Conservation (phyloP, 2,797 vertebrate species). For the Acanthopagrus latus region DNA sequence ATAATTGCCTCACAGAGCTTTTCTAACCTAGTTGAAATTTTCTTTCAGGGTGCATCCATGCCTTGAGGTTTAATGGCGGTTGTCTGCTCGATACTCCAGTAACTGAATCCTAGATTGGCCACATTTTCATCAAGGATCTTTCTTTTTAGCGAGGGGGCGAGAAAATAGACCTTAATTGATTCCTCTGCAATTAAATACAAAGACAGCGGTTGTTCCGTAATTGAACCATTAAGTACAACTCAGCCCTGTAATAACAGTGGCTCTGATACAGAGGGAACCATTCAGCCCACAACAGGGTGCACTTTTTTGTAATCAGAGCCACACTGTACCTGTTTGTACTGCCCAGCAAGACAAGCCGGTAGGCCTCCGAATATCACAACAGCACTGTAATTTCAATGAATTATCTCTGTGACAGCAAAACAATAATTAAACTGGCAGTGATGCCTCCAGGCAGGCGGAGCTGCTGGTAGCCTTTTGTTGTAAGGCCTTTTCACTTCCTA, state of each 20-base stretch:
- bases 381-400: constrained; percentile 76
- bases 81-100: constrained; percentile 58
- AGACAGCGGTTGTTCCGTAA: constrained; percentile 60
- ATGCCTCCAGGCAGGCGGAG: constrained; percentile 60
- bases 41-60: constrained; percentile 39
- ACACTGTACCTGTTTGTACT: constrained; percentile 49
- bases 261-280: constrained; percentile 31
- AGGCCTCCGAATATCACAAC: constrained; percentile 57
- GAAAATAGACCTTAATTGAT: constrained; percentile 58
- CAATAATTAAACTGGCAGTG: constrained; percentile 75
- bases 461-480: constrained; percentile 38
- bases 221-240: constrained; percentile 77
- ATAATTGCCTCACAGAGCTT: constrained; percentile 49
- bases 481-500: constrained; percentile 41
- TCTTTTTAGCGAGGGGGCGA: constrained; percentile 10
- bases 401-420: constrained; percentile 77
- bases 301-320: constrained; percentile 43
- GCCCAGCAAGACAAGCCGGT: constrained; percentile 50
- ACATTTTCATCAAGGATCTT: constrained; percentile 51
- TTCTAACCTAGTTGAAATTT: constrained; percentile 40
- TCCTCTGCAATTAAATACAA: constrained; percentile 74
- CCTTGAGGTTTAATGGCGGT: constrained; percentile 57
- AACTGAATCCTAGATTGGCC: constrained; percentile 59
- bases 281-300: constrained; percentile 45
- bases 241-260: constrained; percentile 52